These are phyloP conservation scores for Chymomyza procnemis DNA, from an alignment of 2,888 invertebrate species.

Conservation along the genomic window DNA sequence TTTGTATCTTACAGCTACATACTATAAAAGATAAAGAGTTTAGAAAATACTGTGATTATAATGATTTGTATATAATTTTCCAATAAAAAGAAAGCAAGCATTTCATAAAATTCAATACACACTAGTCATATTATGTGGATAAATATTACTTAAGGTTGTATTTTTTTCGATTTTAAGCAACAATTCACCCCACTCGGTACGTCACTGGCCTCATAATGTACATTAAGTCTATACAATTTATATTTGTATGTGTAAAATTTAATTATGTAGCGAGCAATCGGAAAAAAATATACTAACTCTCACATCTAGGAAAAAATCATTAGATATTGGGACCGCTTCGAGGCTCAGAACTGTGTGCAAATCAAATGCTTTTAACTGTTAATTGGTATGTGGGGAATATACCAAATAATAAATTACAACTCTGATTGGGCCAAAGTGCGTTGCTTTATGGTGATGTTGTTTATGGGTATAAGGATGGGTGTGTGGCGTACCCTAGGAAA, in stretches of 20 bases:
- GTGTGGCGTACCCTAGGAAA: constrained; percentile 20
- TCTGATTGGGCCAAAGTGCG: constrained; percentile 31
- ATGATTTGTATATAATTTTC: too few relatives aligned
- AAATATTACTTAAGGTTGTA: too few relatives aligned
- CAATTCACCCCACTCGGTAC: too few relatives aligned
- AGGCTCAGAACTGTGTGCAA: constrained; percentile 18
- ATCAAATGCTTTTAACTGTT: constrained; percentile 66
- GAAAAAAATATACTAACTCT: not conserved
- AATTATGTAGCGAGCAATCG: constrained; percentile 47
- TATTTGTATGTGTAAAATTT: constrained; percentile 36
- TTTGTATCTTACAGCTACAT: too few relatives aligned
- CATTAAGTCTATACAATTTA: not conserved
- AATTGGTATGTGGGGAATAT: constrained; percentile 63
- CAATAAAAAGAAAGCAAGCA: too few relatives aligned
- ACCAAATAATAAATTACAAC: constrained; percentile 62
- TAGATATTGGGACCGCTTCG: not conserved
- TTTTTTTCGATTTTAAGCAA: too few relatives aligned
- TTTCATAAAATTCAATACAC: too few relatives aligned
- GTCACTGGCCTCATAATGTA: not conserved
- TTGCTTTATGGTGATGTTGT: constrained; percentile 1
- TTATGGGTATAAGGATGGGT: constrained; percentile 17
- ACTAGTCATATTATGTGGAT: too few relatives aligned
- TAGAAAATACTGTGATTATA: too few relatives aligned
- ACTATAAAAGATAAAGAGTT: too few relatives aligned
- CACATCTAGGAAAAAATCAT: constrained; percentile 36